Percentiles rank a stretch among this genome's conserved stretches.
These are phyloP conservation scores for Melieria crassipennis DNA, from an alignment of 2,888 invertebrate genomes.

Conservation along the genomic window DNA sequence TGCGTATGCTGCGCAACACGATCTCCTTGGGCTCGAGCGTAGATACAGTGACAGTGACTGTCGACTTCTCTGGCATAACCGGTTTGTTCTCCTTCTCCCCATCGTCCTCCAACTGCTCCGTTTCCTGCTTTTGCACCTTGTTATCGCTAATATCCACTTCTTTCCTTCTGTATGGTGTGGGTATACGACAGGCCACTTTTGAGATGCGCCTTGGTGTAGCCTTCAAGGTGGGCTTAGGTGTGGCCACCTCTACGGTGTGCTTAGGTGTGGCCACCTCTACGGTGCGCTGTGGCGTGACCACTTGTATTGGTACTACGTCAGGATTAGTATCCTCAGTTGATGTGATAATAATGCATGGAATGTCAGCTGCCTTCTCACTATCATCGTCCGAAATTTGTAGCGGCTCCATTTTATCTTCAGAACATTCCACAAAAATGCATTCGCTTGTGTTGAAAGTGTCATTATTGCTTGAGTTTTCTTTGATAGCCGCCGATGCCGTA, in stretches of 20 bases:
- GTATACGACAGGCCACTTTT: constrained; percentile 42
- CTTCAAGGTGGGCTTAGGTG: constrained; percentile 12
- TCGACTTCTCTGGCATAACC: too few relatives aligned
- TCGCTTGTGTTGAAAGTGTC: constrained; percentile 10
- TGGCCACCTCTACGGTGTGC: too few relatives aligned
- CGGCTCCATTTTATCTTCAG: constrained; percentile 32
- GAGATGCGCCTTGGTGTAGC: constrained; percentile 19
- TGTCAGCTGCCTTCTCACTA: constrained; percentile 24
- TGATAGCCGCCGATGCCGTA: too few relatives aligned
- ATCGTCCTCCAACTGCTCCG: too few relatives aligned
- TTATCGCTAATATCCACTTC: constrained; percentile 1
- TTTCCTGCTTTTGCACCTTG: not conserved
- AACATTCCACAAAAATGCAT: constrained; percentile 13
- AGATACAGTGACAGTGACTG: constrained; percentile 32
- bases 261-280: too few relatives aligned
- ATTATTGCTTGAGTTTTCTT: not conserved
- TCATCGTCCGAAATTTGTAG: constrained; percentile 41
- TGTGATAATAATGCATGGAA: constrained; percentile 31
- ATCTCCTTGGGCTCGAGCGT: constrained; percentile 40
- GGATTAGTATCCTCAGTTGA: too few relatives aligned
- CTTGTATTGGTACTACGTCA: too few relatives aligned
- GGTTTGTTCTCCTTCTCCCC: too few relatives aligned
- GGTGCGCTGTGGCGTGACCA: too few relatives aligned
- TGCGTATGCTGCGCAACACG: constrained; percentile 46
- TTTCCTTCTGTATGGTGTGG: constrained; percentile 50